Conservation (phyloP, 2,888 invertebrate species). For the Drosophila fulvimacula region DNA sequence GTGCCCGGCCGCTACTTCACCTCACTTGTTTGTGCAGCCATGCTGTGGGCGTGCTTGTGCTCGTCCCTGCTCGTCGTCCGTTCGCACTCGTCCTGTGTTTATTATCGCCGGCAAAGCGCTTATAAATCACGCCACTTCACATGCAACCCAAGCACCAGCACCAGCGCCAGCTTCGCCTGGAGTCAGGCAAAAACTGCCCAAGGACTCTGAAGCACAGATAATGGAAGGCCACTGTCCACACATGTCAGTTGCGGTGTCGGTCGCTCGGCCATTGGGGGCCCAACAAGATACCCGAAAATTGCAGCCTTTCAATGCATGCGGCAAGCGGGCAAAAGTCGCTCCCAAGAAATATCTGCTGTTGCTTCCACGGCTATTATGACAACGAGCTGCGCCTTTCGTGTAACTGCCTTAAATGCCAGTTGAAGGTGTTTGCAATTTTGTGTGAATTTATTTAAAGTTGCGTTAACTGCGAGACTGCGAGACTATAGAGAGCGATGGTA, state of each 20-base stretch:
- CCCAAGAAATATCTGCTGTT: not conserved
- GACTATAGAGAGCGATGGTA: not conserved
- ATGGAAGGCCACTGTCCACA: constrained; percentile 53
- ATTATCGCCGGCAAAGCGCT: constrained; percentile 74
- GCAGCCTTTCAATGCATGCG: constrained; percentile 27
- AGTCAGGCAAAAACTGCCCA: not conserved
- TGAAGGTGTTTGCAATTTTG: not conserved
- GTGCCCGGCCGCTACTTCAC: constrained; percentile 4
- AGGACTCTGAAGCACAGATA: constrained; percentile 46
- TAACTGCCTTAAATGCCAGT: not conserved
- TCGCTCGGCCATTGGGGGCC: not conserved
- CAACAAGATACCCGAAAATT: constrained; percentile 48
- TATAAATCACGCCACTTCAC: constrained; percentile 76
- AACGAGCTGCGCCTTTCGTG: not conserved
- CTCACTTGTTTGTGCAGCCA: constrained; percentile 26
- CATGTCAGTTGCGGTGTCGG: constrained; percentile 41
- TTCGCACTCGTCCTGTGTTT: constrained; percentile 47
- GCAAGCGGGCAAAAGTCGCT: constrained; percentile 4
- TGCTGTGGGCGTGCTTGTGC: constrained; percentile 32
- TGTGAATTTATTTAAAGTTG: not conserved
- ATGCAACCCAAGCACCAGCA: constrained; percentile 36
- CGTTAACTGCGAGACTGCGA: not conserved
- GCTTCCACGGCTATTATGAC: constrained; percentile 1
- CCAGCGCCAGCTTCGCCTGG: not conserved
- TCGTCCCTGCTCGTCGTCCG: not conserved